Evolutionary conservation across 1,140 invertebrate genomes (phyloP).

Genomic region (Lordiphosa clarofinis): DNA sequence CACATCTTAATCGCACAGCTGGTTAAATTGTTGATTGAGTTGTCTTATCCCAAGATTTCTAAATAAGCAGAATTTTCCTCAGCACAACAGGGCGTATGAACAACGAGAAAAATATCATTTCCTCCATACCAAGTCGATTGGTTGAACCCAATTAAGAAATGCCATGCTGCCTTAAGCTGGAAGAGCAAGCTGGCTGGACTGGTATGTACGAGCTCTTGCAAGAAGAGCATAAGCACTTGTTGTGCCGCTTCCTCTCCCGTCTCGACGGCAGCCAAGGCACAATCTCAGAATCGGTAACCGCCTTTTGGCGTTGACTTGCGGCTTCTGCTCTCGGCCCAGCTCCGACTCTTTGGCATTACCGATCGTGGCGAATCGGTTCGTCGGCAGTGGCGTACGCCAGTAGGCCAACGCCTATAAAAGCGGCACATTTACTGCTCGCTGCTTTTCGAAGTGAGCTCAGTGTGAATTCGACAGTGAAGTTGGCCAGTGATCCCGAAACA

Average conservation of each 20-base stretch:
- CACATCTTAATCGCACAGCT: too few species aligned
- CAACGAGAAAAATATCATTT: not conserved
- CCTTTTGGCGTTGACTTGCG: conserved; percentile 10
- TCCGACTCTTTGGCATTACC: conserved; percentile 62
- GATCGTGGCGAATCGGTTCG: conserved; percentile 44
- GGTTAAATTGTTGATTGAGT: too few species aligned
- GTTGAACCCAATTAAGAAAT: not conserved
- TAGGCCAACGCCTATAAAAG: conserved; percentile 60
- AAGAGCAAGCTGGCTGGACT: too few species aligned
- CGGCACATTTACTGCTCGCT: conserved; percentile 62
- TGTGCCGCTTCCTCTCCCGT: not conserved
- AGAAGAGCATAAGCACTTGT: conserved; percentile 16
- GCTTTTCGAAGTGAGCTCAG: conserved; percentile 72
- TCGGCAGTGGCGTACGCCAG: conserved; percentile 11
- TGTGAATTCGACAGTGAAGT: conserved; percentile 62
- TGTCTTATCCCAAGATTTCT: not conserved
- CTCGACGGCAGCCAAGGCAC: not conserved
- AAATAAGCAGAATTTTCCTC: not conserved
- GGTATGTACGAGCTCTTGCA: not conserved
- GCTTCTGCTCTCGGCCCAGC: conserved; percentile 9
- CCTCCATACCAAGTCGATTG: not conserved
- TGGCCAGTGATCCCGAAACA: conserved; percentile 42
- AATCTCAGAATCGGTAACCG: conserved; percentile 17
- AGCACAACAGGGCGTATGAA: conserved; percentile 13
- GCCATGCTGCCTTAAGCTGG: not conserved